Percentiles rank a stretch among this genome's conserved stretches.
These are phyloP conservation scores for Telmatochromis sp. DNA, from an alignment of 2,113 vertebrate genomes.

Conservation along the genomic window DNA sequence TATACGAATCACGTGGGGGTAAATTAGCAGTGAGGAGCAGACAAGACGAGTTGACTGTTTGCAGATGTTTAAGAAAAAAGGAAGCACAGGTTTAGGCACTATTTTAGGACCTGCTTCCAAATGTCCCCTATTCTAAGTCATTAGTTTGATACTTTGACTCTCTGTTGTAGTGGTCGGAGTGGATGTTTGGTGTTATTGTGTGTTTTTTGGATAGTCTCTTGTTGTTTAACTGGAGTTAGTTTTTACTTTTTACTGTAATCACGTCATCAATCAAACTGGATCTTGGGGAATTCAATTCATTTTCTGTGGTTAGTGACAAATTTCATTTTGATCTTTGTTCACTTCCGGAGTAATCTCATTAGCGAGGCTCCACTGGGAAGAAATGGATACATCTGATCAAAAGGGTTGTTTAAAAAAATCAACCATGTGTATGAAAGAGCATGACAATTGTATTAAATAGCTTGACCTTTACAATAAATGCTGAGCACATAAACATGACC, in stretches of 20 bases:
- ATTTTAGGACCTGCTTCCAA: not conserved
- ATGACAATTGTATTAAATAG: not conserved
- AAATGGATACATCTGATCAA: not conserved
- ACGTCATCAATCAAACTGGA: not conserved
- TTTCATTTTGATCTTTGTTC: not conserved
- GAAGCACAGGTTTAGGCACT: conserved; percentile 22
- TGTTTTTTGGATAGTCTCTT: not conserved
- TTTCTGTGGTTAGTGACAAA: not conserved
- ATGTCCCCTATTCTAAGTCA: not conserved
- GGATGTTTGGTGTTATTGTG: not conserved
- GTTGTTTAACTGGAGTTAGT: not conserved
- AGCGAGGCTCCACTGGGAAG: not conserved
- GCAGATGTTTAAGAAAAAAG: conserved; percentile 51
- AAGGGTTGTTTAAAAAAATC: not conserved
- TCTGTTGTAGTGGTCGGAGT: not conserved
- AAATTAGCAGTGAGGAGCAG: conserved; percentile 40
- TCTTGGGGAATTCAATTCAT: not conserved
- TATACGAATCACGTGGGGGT: conserved; percentile 15
- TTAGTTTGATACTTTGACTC: not conserved
- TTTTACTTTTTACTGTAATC: not conserved
- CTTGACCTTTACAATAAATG: not conserved
- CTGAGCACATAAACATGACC: conserved; percentile 21
- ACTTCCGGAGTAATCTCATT: not conserved
- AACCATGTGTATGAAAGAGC: not conserved
- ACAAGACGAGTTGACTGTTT: conserved; percentile 47